Base-by-base conservation (phyloP, 2,113 vertebrate species). In the Acrocephalus kingi region DNA sequence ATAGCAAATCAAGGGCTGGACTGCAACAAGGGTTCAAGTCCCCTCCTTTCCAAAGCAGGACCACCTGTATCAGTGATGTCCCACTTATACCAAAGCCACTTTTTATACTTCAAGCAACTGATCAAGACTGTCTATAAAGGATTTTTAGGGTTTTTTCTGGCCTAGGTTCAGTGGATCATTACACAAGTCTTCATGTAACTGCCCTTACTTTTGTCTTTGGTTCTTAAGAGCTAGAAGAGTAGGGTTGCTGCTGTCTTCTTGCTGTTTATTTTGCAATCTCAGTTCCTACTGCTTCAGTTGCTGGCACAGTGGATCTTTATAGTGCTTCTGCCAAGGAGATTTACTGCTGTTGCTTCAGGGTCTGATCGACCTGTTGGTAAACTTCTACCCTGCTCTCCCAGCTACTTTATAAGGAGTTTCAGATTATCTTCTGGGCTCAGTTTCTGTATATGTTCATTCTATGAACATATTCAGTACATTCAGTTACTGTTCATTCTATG, bases 291-390 rank as follows among this genome's bases (percentile, higher is more conserved):
- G 58, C 81, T 94, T 73, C 71, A 62, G 0, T 17, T 66, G 49
- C 82, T 90, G 92, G 54, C 87, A 87, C 35, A 49, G n/a, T 49
- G 39, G 46, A 69, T 68, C 58, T 87, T 49, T 41, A 4, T 6
- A 76, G 63, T 43, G 55, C 66, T 64, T 79, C 71, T 88, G 90
- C 82, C 85, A 88, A 80, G 58, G 28, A 83, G 92, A 95, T 90
- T 69, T 91, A 90, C n/a, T 87, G 82, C 78, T 79, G 12, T 68
- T 78, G 75, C 87, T 61, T 92, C 58, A 54, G 74, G 75, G 41
- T 61, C 71, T 61, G 71, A 89, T 79, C 45, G 15, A 96, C 75
- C 31, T 93, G 78, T 71, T 84, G 56, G 62, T 91, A 90, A 91
- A 89, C 71, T 79, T 87, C 79, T 71, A 93, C 54, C 30, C 46